Percentiles rank a stretch among this genome's conserved stretches.
Conservation (phyloP, 2,113 vertebrate genomes). For the Microtus ochrogaster region DNA sequence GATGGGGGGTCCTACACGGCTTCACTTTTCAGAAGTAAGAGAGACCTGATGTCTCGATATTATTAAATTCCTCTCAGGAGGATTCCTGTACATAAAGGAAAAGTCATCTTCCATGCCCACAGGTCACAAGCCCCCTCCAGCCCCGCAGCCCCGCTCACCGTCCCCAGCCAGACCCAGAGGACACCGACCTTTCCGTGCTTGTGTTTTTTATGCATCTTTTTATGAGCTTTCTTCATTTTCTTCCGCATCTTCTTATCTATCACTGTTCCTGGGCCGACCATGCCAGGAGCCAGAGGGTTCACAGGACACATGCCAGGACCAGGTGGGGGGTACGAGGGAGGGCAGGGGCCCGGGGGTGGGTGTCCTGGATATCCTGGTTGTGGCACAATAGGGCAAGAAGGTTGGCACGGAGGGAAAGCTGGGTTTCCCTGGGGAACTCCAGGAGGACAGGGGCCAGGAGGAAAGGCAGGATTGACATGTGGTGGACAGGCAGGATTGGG, state of each 20-base stretch:
- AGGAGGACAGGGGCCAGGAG: conserved; percentile 77
- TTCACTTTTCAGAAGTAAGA: background rate
- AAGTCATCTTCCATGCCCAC: background rate
- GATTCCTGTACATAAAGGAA: conserved; percentile 46
- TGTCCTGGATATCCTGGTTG: conserved; percentile 75
- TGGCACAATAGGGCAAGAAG: conserved; percentile 63
- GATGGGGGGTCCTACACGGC: background rate
- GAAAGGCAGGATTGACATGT: conserved; percentile 76
- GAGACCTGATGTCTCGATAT: background rate
- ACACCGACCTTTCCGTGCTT: conserved; percentile 79
- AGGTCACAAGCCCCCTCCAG: background rate
- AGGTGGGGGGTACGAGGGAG: conserved; percentile 80
- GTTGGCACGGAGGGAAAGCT: conserved; percentile 74
- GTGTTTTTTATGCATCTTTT: conserved; percentile 83
- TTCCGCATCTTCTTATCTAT: conserved; percentile 90
- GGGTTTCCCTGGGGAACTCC: conserved; percentile 74
- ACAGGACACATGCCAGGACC: conserved; percentile 78
- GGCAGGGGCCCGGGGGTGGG: conserved; percentile 80
- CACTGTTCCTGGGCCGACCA: conserved; percentile 82
- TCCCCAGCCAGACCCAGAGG: background rate
- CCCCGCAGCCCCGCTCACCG: background rate
- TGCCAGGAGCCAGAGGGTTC: conserved; percentile 83
- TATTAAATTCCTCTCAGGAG: conserved; percentile 5
- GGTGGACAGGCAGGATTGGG: conserved; percentile 81
- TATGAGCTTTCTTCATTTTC: conserved; percentile 91